Conservation (phyloP, 2,888 invertebrate genomes). For the Drepanosiphum platanoidis region DNA sequence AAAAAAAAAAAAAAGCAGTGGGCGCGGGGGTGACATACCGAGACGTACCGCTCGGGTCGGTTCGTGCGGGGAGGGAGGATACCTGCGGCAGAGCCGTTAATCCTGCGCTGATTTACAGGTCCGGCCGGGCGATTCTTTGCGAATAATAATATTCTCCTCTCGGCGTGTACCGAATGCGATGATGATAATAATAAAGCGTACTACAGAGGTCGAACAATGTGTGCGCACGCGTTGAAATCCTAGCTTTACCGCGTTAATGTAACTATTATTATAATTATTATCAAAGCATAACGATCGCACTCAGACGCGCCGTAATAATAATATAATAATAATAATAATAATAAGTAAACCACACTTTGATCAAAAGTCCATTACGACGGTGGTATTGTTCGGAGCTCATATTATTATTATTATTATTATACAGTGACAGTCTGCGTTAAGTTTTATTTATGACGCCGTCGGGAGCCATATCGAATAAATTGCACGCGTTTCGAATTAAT, state of each 20-base stretch:
- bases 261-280: background rate
- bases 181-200: background rate
- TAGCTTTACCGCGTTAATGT: background rate
- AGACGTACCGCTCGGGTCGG: too few relatives aligned
- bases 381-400: background rate
- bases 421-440: background rate
- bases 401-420: background rate
- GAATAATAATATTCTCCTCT: too few relatives aligned
- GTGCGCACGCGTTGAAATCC: background rate
- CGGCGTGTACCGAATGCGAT: background rate
- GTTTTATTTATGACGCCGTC: slow-evolving; percentile 12
- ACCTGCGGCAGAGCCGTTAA: background rate
- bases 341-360: background rate
- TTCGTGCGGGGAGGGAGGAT: background rate
- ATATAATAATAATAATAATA: too few relatives aligned
- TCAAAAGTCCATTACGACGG: slow-evolving; percentile 30
- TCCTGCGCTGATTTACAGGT: background rate
- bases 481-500: slow-evolving; percentile 22
- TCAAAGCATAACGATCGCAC: background rate
- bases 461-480: slow-evolving; percentile 32
- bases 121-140: background rate
- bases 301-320: background rate
- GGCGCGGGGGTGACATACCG: too few relatives aligned
- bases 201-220: background rate
- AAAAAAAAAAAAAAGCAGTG: too few relatives aligned